Conservation (phyloP, 2,113 vertebrate genomes). For the Plotosus lineatus region DNA sequence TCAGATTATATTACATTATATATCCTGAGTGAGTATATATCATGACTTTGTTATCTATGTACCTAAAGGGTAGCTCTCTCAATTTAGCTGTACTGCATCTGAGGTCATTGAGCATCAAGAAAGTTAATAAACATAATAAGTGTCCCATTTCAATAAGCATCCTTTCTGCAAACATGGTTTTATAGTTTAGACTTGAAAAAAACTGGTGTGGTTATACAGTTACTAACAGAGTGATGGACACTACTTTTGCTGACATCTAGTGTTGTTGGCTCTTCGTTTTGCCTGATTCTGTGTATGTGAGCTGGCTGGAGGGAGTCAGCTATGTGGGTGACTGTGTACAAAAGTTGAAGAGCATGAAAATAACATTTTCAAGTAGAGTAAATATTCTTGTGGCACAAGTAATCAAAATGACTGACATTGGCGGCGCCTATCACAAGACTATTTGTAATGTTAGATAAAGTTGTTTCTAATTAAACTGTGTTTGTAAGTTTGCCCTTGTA, state of each 20-base stretch:
- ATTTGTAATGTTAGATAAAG: slow-evolving; percentile 25
- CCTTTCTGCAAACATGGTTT: not conserved
- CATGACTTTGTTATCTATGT: slow-evolving; percentile 29
- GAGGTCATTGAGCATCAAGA: not conserved
- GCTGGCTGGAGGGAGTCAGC: slow-evolving; percentile 26
- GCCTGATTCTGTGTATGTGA: slow-evolving; percentile 11
- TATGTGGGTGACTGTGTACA: slow-evolving; percentile 48
- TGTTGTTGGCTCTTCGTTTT: slow-evolving; percentile 18
- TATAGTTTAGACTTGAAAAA: not conserved
- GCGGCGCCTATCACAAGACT: slow-evolving; percentile 18
- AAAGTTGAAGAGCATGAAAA: slow-evolving; percentile 39
- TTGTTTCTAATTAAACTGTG: slow-evolving; percentile 24
- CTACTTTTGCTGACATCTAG: slow-evolving; percentile 29
- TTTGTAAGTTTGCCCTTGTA: too few relatives aligned
- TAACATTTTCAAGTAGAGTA: slow-evolving; percentile 48
- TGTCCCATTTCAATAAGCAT: slow-evolving; percentile 7
- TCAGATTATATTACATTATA: slow-evolving; percentile 21
- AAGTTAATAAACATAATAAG: too few relatives aligned
- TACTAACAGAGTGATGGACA: slow-evolving; percentile 25
- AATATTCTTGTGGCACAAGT: slow-evolving; percentile 32
- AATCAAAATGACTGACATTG: slow-evolving; percentile 32
- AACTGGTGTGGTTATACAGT: slow-evolving; percentile 1
- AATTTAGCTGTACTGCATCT: slow-evolving; percentile 2
- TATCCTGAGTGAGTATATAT: slow-evolving; percentile 6
- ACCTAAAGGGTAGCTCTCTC: not conserved